These are phyloP conservation scores for Melanargia galathea DNA, from an alignment of 2,888 invertebrate species.

Conservation along the genomic window DNA sequence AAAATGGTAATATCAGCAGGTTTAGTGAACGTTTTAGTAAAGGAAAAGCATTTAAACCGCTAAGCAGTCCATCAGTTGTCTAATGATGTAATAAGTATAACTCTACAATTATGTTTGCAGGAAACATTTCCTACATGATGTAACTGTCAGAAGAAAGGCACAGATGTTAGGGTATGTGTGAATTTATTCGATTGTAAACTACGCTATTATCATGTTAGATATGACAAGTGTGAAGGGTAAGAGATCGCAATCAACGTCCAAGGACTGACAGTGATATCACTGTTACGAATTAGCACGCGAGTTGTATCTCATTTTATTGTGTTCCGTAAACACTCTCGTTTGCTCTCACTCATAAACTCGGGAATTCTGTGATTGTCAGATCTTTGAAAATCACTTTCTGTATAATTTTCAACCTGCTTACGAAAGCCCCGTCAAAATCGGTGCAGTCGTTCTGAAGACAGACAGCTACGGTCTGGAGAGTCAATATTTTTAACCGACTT, in stretches of 20 bases:
- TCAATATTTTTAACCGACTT: too few relatives aligned
- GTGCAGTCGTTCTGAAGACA: too few relatives aligned
- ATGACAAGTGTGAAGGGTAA: slow-evolving; percentile 7
- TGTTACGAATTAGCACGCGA: neutral
- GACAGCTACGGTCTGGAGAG: too few relatives aligned
- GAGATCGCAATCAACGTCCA: neutral
- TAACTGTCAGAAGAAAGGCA: slow-evolving; percentile 9
- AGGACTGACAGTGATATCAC: slow-evolving; percentile 3
- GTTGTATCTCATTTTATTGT: neutral
- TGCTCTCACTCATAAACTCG: too few relatives aligned
- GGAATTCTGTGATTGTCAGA: too few relatives aligned
- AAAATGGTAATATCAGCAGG: too few relatives aligned
- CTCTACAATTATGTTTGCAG: neutral
- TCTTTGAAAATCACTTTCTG: too few relatives aligned
- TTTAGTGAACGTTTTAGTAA: too few relatives aligned
- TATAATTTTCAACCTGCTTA: too few relatives aligned
- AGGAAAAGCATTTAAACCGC: neutral
- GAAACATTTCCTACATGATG: neutral
- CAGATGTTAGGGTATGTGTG: neutral
- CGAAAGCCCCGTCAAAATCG: too few relatives aligned
- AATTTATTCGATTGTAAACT: slow-evolving; percentile 1
- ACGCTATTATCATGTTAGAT: neutral
- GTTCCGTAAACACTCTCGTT: too few relatives aligned
- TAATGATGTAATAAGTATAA: neutral
- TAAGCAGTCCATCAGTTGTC: neutral